A percentile compares a stretch with the other conserved stretches of the same genome.
Conservation (phyloP, 1,140 invertebrate species). For the Amphibalanus amphitrite region DNA sequence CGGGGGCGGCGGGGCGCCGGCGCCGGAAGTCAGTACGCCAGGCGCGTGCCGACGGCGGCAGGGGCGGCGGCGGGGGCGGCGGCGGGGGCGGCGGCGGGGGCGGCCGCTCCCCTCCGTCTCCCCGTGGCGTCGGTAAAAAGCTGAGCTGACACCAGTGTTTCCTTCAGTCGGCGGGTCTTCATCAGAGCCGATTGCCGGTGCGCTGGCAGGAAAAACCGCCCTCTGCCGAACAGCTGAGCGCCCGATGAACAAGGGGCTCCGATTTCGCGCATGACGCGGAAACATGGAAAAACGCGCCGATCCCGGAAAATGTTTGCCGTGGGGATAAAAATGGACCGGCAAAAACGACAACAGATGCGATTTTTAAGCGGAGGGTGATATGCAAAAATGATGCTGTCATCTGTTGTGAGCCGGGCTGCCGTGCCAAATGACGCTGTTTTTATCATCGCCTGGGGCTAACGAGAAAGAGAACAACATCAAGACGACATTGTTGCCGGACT, state of each 20-base stretch:
- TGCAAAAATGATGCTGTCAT: background rate
- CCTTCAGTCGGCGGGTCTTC: background rate
- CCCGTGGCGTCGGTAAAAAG: background rate
- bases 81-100: too few relatives aligned
- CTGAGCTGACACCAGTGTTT: background rate
- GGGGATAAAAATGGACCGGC: background rate
- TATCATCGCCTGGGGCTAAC: background rate
- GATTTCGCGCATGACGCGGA: background rate
- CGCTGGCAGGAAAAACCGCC: background rate
- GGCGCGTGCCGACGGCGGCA: constrained; percentile 1
- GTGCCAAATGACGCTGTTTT: background rate
- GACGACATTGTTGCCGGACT: background rate
- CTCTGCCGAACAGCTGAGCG: background rate
- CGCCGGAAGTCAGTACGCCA: background rate
- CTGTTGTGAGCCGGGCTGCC: background rate
- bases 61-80: too few relatives aligned
- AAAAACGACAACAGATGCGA: background rate
- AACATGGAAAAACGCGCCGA: background rate
- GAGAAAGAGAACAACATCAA: constrained; percentile 1
- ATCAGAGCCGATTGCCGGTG: background rate
- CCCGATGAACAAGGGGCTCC: background rate
- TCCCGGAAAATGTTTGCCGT: background rate
- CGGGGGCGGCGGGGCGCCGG: too few relatives aligned
- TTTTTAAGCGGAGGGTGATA: background rate
- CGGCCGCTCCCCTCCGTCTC: background rate